phyloP scores from a whole-genome alignment of 2,113 vertebrate genomes.

The Acanthochromis polyacanthus region DNA sequence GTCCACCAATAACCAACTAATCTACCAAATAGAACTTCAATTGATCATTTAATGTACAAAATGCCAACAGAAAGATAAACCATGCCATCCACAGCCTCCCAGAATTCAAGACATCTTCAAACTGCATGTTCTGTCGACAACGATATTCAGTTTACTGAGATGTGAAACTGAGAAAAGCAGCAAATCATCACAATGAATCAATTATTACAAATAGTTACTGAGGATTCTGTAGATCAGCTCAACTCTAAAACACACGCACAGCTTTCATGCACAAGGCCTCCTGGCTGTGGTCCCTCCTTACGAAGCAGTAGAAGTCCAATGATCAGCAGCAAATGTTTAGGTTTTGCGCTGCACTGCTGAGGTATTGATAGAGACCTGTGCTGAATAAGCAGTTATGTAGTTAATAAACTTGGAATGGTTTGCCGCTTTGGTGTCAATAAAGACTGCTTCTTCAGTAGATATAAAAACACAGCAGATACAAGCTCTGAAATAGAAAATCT shows the following conservation, averaged over 20 bases:
- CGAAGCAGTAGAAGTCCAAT: conserved; percentile 39
- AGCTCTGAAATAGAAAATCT: too few species aligned
- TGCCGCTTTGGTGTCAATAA: conserved; percentile 2
- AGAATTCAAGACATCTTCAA: background rate
- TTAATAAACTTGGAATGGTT: conserved; percentile 22
- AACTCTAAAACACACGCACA: background rate
- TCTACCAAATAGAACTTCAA: too few species aligned
- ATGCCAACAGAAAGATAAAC: background rate
- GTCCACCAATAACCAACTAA: too few species aligned
- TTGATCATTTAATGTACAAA: too few species aligned
- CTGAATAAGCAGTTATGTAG: conserved; percentile 26
- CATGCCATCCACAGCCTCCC: background rate
- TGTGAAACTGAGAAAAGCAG: background rate
- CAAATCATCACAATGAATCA: conserved; percentile 11
- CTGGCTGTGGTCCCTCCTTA: conserved; percentile 35
- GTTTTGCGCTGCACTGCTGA: conserved; percentile 44
- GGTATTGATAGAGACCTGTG: conserved; percentile 29
- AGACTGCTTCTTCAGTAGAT: background rate
- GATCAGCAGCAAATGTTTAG: conserved; percentile 56
- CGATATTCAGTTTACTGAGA: background rate
- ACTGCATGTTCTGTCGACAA: too few species aligned
- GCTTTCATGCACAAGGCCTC: conserved; percentile 26
- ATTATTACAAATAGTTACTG: background rate
- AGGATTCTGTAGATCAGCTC: background rate
- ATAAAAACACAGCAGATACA: background rate